Base-by-base conservation (phyloP, 2,888 invertebrate species). In the Notocelia uddmanniana region DNA sequence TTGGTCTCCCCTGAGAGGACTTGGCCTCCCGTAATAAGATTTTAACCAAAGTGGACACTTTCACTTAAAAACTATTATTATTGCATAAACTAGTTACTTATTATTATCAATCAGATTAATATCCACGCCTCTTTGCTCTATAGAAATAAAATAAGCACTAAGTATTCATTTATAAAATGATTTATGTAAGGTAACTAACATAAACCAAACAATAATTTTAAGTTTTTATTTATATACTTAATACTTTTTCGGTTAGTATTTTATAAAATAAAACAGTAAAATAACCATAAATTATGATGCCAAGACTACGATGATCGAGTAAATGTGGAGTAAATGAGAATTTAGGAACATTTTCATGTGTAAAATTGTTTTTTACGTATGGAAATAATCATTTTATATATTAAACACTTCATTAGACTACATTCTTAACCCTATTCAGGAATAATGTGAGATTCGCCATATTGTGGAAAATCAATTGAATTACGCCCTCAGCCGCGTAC, bases 281-380 rank as follows among this genome's bases (percentile, higher is more conserved):
- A 73, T 63, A 64, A 63, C 31, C 72, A 34, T 31, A 54, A 59
- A 45, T 26, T 41, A 58, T 31, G 31, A 67, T 69, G 48, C 41
- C 26, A 23, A 50, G 37, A 26, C 57, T 52, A 54, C 45, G 34
- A 41, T 68, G 66, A 50, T 50, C 15, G 54, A 37, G 55, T 59
- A 68, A 55, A 63, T 64, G 60, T 21, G 76, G 74, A 74, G 50
- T 68, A 64, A 73, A 78, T 62, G 68, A 37, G 52, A 19, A 0
- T 37, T 18, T 2, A 37, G 18, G 26, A 62, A 15, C 13, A 82
- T 85, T 91, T 89, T 87, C 88, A 88, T 86, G 81, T 82, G 87
- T 92, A 90, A 82, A 63, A 41, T 58, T 62, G 23, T 62, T 34
- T 31, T 64, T 76, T 79, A 91, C 85, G 82, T 83, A 81, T 88